Base-by-base conservation (phyloP, 2,888 invertebrate species). In the Melanophora roralis region DNA sequence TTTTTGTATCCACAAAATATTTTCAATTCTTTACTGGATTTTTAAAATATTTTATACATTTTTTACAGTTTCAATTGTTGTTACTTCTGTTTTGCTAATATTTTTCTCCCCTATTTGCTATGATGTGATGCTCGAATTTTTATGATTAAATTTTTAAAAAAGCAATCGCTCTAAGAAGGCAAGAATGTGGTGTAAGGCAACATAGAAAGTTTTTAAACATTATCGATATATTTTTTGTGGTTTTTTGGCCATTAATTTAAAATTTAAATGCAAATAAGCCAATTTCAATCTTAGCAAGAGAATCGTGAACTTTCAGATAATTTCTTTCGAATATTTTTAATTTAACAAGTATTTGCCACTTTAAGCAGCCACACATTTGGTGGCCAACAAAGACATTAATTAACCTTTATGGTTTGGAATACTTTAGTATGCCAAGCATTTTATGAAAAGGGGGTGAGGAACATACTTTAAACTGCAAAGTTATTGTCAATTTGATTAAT, bases 191-290 rank as follows among this genome's bases (percentile, higher is more conserved):
- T 27, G 27, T 27, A 68, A 65, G 45, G n/a, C n/a, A n/a, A n/a
- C n/a, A n/a, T n/a, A n/a, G n/a, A n/a, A n/a, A n/a, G n/a, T n/a
- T n/a, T n/a, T n/a, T n/a, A n/a, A n/a, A n/a, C n/a, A n/a, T n/a
- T n/a, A n/a, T n/a, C n/a, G n/a, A n/a, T n/a, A n/a, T n/a, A n/a
- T n/a, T n/a, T 85, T 84, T 86, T 85, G 83, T 83, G 84, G 83
- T 83, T 83, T 85, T 72, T 85, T 85, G 84, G 87, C 85, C 75
- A 87, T 87, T 88, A 85, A 87, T 88, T 88, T 87, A 86, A 87
- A 88, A 88, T 87, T 87, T 82, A 85, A 86, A 87, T 88, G 85
- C 84, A 87, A 87, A 87, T 87, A 84, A 87, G 85, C 86, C 85
- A 87, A 88, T 88, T 88, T 86, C 81, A 83, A 49, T 79, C 59